Evolutionary conservation across 2,888 invertebrate genomes (phyloP).

Genomic region (Emmelina monodactyla): DNA sequence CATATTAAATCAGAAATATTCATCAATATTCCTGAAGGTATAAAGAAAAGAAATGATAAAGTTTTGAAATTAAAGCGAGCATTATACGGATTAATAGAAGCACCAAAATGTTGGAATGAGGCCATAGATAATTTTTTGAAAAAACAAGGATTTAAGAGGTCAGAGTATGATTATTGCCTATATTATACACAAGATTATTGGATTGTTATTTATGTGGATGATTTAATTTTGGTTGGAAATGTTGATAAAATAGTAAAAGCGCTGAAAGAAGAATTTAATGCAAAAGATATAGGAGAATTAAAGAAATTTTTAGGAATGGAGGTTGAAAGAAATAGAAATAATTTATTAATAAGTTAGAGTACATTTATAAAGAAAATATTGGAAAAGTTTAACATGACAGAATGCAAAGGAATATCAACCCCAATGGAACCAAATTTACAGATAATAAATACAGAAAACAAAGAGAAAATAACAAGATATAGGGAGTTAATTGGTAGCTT

Average conservation of each 20-base stretch:
- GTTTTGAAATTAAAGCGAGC: too few relatives aligned
- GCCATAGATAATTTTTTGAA: slow-evolving; percentile 10
- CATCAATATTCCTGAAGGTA: slow-evolving; percentile 10
- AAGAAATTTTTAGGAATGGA: slow-evolving; percentile 10
- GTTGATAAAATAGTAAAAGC: slow-evolving; percentile 5
- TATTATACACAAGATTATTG: slow-evolving; percentile 9
- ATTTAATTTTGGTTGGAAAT: slow-evolving; percentile 7
- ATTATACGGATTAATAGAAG: slow-evolving; percentile 14
- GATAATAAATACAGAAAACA: neutral
- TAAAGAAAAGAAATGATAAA: too few relatives aligned
- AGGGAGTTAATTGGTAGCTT: slow-evolving; percentile 8
- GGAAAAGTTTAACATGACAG: slow-evolving; percentile 7
- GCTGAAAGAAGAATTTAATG: slow-evolving; percentile 9
- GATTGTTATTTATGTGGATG: slow-evolving; percentile 14
- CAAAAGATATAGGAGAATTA: slow-evolving; percentile 10
- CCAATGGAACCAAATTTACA: slow-evolving; percentile 8
- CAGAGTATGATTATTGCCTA: slow-evolving; percentile 10
- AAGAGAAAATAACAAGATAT: slow-evolving; percentile 4
- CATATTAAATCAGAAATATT: slow-evolving; percentile 8
- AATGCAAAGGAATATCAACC: slow-evolving; percentile 7
- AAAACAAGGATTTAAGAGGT: slow-evolving; percentile 4
- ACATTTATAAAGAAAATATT: slow-evolving; percentile 7
- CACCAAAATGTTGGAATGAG: slow-evolving; percentile 15
- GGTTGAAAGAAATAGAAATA: slow-evolving; percentile 6
- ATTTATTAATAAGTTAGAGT: slow-evolving; percentile 3